Evolutionary conservation across 2,797 vertebrate species (phyloP), one percentile per base, ranked within the genome.

Genomic region (Smutsia gigantea): DNA sequence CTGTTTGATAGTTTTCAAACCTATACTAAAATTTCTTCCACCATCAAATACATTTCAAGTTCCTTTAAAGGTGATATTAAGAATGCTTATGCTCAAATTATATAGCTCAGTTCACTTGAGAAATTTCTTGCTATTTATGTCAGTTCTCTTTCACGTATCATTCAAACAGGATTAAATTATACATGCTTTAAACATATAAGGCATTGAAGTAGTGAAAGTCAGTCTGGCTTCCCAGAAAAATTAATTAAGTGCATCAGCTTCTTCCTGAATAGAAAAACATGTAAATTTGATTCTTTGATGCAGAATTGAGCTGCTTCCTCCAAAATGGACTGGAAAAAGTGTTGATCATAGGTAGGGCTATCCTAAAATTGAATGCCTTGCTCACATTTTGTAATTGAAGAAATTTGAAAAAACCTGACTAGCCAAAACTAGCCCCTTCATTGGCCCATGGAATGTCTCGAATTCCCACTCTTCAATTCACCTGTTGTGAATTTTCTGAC

Each of bases 101-200:
- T 55, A 93, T 84, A 97, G 78, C 66, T 96, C 96, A 89, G 91
- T 98, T 95, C 94, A 93, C 95, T 91, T 96, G 90, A 97, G 94
- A 96, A 97, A 68, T 77, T 90, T 91, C 87, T 88, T 90, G 75
- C 55, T 94, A 92, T 89, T 96, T 81, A 74, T 87, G 89, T 95
- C 95, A 93, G 57, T 96, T 96, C 51, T 88, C 49, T 94, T 93
- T 82, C 94, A 93, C 86, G 69, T 69, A 92, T 86, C 88, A 91
- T 95, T 97, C 97, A 97, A 95, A 90, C 59, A 85, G 75, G 89
- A 97, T 97, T 96, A 94, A 97, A 96, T 96, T 94, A 92, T 69
- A 94, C 79, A 96, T 93, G 75, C 89, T 90, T 92, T 95, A 94
- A 96, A 94, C 69, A 86, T 96, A 96, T 64, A 94, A 87, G 79